Evolutionary conservation across 2,113 vertebrate genomes (phyloP), one percentile per base, ranked within the genome.

Genomic region (Nyctereutes procyonoides): DNA sequence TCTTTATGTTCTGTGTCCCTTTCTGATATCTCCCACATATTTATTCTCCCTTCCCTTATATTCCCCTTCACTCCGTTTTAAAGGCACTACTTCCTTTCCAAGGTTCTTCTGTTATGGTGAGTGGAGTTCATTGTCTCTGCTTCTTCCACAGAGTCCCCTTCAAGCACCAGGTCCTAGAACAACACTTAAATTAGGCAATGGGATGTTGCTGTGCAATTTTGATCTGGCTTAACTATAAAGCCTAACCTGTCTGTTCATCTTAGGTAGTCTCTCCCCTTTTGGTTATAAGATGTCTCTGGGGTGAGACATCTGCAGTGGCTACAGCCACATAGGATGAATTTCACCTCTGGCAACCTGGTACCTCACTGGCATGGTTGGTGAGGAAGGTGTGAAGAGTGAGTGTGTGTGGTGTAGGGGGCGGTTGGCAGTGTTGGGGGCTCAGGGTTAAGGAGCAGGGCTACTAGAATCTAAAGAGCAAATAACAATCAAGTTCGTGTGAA

Each of bases 161-260:
- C 17, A 67, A 67, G 24, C 63, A 65, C n/a, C 35, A 1, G 26
- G 69, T 22, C 16, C 56, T 62, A 22, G 74, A 71, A 30, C 38
- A 38, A 19, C 16, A 24, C 67, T 94, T 56, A 86, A 85, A 77
- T 60, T 14, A 22, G 20, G 56, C 58, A 38, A 20, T 16, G 26
- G 15, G 48, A n/a, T 58, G 26, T 32, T 43, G 86, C 56, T n/a
- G 15, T 20, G 15, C 8, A 28, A 0, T 55, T 93, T 88, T 56
- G n/a, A n/a, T 85, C 58, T 95, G 56, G 28, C 38, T 92, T 69
- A 63, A 88, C 63, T 30, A 53, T 60, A 85, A 93, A 88, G 43
- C 24, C 53, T 56, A 55, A 81, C 11, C 14, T 5, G 13, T 56
- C 74, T 90, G 15, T 93, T 58, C 80, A 73, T 79, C 96, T 87